Base-by-base conservation (phyloP, 1,140 invertebrate species). In the Drosophila bocqueti region DNA sequence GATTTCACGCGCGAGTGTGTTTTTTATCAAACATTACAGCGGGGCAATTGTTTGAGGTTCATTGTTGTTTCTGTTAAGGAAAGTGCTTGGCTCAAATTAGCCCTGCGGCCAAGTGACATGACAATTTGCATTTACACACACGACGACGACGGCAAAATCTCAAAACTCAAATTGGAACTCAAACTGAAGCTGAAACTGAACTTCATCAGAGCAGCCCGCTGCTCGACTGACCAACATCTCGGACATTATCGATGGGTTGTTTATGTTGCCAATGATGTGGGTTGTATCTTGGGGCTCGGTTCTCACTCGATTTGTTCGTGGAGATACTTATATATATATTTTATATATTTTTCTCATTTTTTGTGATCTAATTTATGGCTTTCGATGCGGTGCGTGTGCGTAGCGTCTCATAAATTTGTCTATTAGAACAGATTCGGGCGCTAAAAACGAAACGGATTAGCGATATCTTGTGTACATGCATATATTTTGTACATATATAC, bases 21-120 rank as follows among this genome's bases (percentile, higher is more conserved):
- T 77, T 79, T 83, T 86, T 79, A 89, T 89, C 80, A 83, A 80
- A 74, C 80, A 80, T 86, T 83, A 87, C 83, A 86, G 58, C 62
- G 79, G 78, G 71, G 60, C 76, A 76, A 84, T 84, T 84, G 76
- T 58, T 59, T 63, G 45, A 71, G 76, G 43, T 64, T 55, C 63
- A 80, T 83, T 42, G 63, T 31, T 65, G 64, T 83, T 65, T 65
- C 63, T 57, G 79, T 55, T 55, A 55, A 75, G 58, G 73, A 87
- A 89, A 84, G 77, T 75, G 73, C 58, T 58, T 69, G 64, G 52
- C 58, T 62, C 47, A 75, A 79, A 85, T 86, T 76, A 55, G 79
- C 83, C 71, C 52, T 61, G 38, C 31, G 67, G 67, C 69, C 46
- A 50, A 71, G 77, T 86, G 65, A 84, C 76, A 80, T 83, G 83